Base-by-base conservation (phyloP, 2,113 vertebrate genomes). In the Conger conger region DNA sequence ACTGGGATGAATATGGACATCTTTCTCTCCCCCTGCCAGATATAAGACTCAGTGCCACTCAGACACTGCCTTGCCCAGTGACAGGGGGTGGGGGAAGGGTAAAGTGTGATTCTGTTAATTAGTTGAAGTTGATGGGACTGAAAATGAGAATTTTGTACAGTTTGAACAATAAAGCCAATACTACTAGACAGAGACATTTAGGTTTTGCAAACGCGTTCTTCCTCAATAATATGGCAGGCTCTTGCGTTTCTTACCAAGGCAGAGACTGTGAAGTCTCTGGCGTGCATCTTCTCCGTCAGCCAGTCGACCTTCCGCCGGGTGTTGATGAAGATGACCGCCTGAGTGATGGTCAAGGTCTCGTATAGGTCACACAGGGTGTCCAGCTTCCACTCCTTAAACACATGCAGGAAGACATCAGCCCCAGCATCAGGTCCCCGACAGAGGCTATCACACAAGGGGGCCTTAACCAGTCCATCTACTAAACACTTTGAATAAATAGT, bases 1-100 rank as follows among this genome's bases (percentile, higher is more conserved):
- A 87, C 91, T 92, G 91, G 88, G 91, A 94, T 92, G 91, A 94
- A 92, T 42, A 91, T 88, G 90, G 90, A 78, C 68, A 50, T 0
- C 0, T 86, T 78, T 0, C 36, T 91, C 77, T 92, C 40, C 90
- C 91, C 92, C 86, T 63, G 89, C 3, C 88, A 90, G 91, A 92
- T 90, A 88, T 90, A 90, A 84, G 86, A 89, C 77, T 73, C 37
- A 50, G 82, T 86, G 80, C 40, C 86, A 90, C 77, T 7, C 27
- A 33, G 23, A 80, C 90, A 91, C 89, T 1, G 85, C 90, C 90
- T 87, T 89, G 88, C 88, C 88, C 88, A 93, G 86, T 84, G 89
- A 82, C 84, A 82, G 88, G 87, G 92, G 89, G 63, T 6, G 11
- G 20, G 60, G 23, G 3, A 3, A 5, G 7, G n/a, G 27, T 63